Evolutionary conservation across 2,888 invertebrate species (phyloP), one percentile per base, ranked within the genome.

Genomic region (Camptogramma bilineatum): DNA sequence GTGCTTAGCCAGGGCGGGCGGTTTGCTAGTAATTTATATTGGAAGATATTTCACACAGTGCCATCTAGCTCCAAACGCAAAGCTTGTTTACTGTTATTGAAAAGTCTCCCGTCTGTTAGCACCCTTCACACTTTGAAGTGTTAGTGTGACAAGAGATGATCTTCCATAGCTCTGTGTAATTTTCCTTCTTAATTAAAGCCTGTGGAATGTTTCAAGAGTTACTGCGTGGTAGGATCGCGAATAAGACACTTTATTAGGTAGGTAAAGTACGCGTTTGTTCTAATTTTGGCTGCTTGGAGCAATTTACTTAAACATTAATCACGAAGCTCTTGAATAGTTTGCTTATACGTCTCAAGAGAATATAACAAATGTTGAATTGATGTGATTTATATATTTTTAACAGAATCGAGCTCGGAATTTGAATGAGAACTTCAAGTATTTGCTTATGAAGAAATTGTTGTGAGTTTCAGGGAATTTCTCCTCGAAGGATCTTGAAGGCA

Each of bases 141-240:
- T 55, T 50, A 28, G 64, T 39, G 53, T 47, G 31, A 28, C 31
- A 57, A 48, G 39, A 57, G 21, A n/a, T 48, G 39, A 56, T 60
- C 57, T 62, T 48, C 54, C 57, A 50, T 65, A 68, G 69, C 69
- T 64, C 58, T 52, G 59, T 60, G 71, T 76, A 78, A 82, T 79
- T 79, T 79, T 78, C 79, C 73, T 68, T 47, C 67, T 65, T 73
- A 81, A 79, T 83, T 76, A 81, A 69, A 65, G 70, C 63, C 54
- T 55, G 19, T 47, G 24, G 56, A 60, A 60, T 65, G 64, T 72
- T 39, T 78, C 73, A 70, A 71, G 70, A 77, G 70, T 76, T 76
- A 74, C 70, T 70, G 71, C 71, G 66, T 48, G 60, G 69, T 77
- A 76, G 42, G 51, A 13, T 4, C 16, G 39, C 34, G 51, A 34